Percentiles rank a stretch among this genome's conserved stretches.
Conservation (phyloP, 2,113 vertebrate species). For the Morone chrysops region DNA sequence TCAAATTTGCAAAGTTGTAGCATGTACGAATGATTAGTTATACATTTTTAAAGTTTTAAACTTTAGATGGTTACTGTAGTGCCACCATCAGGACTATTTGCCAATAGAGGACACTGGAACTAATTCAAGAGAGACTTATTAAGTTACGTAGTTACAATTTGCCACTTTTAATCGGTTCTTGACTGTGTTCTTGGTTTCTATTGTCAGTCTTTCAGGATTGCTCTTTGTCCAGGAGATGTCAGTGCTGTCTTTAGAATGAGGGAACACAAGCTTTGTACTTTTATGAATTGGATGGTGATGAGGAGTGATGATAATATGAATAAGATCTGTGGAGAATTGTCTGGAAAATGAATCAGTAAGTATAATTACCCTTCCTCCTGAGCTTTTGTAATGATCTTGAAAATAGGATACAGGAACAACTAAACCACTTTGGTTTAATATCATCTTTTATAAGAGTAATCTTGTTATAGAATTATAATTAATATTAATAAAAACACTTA, state of each 20-base stretch:
- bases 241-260: slow-evolving; percentile 1
- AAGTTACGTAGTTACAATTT: not conserved
- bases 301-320: slow-evolving; percentile 2
- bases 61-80: too few relatives aligned
- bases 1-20: too few relatives aligned
- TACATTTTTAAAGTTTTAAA: too few relatives aligned
- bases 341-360: slow-evolving; percentile 10
- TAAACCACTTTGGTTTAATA: not conserved
- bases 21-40: too few relatives aligned
- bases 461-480: too few relatives aligned
- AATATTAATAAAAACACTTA: too few relatives aligned
- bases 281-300: not conserved
- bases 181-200: not conserved
- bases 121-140: not conserved
- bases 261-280: not conserved
- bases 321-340: slow-evolving; percentile 10
- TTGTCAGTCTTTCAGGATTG: not conserved
- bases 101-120: too few relatives aligned
- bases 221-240: slow-evolving; percentile 65
- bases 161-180: not conserved
- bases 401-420: not conserved
- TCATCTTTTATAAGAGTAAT: not conserved
- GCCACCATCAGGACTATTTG: too few relatives aligned
- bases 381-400: slow-evolving; percentile 11
- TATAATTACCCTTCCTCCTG: not conserved